Conservation (phyloP, 2,797 vertebrate species). For the Vultur gryphus region DNA sequence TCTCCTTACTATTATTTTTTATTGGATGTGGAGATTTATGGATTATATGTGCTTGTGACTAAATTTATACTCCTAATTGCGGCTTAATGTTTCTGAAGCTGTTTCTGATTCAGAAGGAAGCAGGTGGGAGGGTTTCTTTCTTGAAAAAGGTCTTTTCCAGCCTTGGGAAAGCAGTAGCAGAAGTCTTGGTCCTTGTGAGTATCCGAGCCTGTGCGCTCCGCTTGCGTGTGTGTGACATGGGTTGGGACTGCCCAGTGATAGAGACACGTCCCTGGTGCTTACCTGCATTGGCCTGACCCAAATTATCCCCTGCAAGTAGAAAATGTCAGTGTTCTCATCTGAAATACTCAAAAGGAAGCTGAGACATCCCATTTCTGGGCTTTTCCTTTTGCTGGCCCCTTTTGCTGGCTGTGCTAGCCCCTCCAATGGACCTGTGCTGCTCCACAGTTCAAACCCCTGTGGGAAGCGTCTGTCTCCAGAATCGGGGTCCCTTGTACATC, state of each 20-base stretch:
- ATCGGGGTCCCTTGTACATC: rapidly evolving
- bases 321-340: neutral
- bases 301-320: neutral
- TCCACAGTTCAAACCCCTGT: neutral
- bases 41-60: neutral
- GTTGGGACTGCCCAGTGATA: neutral
- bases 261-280: neutral
- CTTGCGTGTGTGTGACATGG: rapidly evolving
- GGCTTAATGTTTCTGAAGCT: neutral
- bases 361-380: neutral
- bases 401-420: neutral
- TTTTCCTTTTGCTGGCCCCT: neutral
- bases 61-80: constrained; percentile 41
- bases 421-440: neutral
- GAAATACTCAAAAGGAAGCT: neutral
- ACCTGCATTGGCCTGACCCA: neutral
- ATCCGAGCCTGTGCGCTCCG: rapidly evolving
- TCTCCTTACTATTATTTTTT: constrained; percentile 43
- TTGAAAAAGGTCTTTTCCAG: neutral
- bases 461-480: neutral
- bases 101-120: neutral
- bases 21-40: constrained; percentile 34
- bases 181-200: neutral
- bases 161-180: neutral
- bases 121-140: neutral